Conservation (phyloP, 2,113 vertebrate species). For the Mormyrus iriodes region DNA sequence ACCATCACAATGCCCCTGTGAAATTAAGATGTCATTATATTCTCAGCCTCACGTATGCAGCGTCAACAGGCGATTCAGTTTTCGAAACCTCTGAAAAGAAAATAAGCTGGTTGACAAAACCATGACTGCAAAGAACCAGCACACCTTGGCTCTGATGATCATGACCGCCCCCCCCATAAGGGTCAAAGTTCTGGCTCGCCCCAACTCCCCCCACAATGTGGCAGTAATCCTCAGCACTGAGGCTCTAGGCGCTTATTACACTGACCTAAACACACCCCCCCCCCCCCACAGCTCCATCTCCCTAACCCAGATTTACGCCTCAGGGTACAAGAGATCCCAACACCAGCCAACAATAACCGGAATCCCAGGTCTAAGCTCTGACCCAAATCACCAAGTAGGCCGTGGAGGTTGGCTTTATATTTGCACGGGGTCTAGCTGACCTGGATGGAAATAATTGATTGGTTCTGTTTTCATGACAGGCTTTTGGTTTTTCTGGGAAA, state of each 20-base stretch:
- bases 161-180: not conserved
- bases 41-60: not conserved
- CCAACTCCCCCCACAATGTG: not conserved
- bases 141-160: not conserved
- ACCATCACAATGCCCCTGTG: not conserved
- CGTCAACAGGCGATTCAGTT: not conserved
- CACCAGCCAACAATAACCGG: not conserved
- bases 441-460: not conserved
- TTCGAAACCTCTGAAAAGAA: not conserved
- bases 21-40: not conserved
- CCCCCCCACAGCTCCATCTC: not conserved
- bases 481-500: not conserved
- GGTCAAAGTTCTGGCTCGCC: not conserved
- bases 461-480: not conserved
- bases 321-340: not conserved
- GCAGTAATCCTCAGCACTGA: not conserved
- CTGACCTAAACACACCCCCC: not conserved
- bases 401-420: not conserved
- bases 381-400: conserved; percentile 10
- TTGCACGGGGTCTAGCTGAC: not conserved
- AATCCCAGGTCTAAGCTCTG: not conserved
- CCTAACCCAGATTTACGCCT: not conserved
- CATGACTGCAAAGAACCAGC: not conserved
- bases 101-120: not conserved
- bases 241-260: not conserved